A percentile compares a stretch with the other conserved stretches of the same genome.
phyloP scores from a whole-genome alignment of 2,797 vertebrate genomes.

The Fringilla coelebs region DNA sequence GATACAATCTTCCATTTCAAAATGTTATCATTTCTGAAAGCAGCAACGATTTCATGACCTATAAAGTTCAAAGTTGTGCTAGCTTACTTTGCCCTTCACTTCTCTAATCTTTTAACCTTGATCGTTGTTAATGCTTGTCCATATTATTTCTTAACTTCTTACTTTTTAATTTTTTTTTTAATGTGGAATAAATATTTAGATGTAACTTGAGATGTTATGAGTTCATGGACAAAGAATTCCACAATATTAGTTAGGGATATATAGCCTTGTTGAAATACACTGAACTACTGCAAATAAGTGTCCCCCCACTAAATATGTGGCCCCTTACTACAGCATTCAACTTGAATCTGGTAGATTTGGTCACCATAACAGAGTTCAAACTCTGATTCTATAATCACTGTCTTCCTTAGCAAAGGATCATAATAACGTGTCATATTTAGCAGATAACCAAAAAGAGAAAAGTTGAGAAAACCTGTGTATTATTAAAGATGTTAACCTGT shows the following conservation, averaged over 20 bases:
- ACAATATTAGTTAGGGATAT: background rate
- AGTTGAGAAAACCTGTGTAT: background rate
- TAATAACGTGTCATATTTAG: background rate
- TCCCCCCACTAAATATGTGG: too few relatives aligned
- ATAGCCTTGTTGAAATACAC: background rate
- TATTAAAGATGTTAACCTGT: background rate
- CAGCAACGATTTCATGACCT: conserved; percentile 29
- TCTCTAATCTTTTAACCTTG: background rate
- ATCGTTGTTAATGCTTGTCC: background rate
- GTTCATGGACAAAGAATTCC: background rate
- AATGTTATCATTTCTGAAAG: conserved; percentile 40
- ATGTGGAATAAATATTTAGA: background rate
- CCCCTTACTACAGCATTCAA: background rate
- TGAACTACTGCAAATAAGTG: background rate
- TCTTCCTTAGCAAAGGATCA: background rate
- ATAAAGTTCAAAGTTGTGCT: conserved; percentile 56
- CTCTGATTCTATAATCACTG: background rate
- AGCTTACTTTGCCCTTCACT: background rate
- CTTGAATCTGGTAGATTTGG: background rate
- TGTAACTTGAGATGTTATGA: background rate
- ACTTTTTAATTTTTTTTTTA: background rate
- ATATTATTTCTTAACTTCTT: background rate
- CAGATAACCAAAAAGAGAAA: background rate
- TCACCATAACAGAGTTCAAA: background rate
- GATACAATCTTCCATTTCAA: conserved; percentile 57